phyloP scores from a whole-genome alignment of 2,797 vertebrate genomes.

The Myotis myotis region DNA sequence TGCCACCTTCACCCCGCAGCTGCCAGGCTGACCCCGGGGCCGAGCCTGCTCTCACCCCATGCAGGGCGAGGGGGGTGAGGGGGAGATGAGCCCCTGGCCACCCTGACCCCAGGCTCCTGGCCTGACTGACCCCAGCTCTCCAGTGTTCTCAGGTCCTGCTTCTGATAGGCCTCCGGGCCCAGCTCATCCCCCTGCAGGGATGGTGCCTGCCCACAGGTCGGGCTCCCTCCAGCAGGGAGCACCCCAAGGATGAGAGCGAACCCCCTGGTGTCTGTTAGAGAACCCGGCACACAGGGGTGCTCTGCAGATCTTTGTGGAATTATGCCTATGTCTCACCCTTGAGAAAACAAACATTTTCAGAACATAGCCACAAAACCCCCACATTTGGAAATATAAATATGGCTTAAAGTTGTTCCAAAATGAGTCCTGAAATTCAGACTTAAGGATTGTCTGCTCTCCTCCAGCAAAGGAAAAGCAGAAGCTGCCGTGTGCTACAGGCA shows the following conservation, averaged over 20 bases:
- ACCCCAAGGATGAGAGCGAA: not conserved
- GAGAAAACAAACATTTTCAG: conserved; percentile 30
- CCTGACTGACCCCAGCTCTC: not conserved
- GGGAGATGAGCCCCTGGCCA: not conserved
- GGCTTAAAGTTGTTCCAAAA: not conserved
- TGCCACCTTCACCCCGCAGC: not conserved
- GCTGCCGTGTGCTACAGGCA: not conserved
- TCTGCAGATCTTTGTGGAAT: not conserved
- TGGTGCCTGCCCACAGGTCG: no score
- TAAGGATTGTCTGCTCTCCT: not conserved
- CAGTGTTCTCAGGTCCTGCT: not conserved
- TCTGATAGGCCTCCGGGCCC: not conserved
- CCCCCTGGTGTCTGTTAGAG: not conserved
- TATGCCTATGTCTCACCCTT: not conserved
- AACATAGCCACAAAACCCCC: not conserved
- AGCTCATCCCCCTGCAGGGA: not conserved
- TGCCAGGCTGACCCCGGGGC: accelerated
- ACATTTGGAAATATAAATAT: not conserved
- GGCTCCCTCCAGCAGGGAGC: not conserved
- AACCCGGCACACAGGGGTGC: not conserved
- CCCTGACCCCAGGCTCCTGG: not conserved
- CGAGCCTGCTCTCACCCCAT: not conserved
- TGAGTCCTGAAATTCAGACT: not conserved
- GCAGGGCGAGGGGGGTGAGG: accelerated
- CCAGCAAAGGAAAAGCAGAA: not conserved